A percentile compares a stretch with the other conserved stretches of the same genome.
Evolutionary conservation across 1,140 invertebrate species (phyloP).

Genomic region (Sweltsa coloradensis): DNA sequence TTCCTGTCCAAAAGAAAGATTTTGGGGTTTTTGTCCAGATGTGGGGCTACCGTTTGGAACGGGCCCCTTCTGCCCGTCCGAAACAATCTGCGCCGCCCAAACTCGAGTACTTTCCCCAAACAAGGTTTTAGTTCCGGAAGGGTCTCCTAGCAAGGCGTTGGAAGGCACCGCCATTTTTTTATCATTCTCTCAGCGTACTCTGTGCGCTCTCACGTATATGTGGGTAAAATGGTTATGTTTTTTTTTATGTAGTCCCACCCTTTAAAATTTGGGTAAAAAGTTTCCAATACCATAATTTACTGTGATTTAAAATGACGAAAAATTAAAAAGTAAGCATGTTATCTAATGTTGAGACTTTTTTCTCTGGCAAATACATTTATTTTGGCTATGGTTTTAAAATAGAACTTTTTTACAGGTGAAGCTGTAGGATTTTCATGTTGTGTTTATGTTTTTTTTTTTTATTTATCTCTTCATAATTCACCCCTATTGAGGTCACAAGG

Average conservation of each 20-base stretch:
- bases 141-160: constrained; percentile 72
- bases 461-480: no score
- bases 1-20: no score
- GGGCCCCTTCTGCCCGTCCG: constrained; percentile 56
- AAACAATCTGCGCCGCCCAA: constrained; percentile 50
- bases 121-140: constrained; percentile 78
- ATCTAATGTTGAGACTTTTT: constrained; percentile 1
- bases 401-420: no score
- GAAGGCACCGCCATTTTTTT: constrained; percentile 78
- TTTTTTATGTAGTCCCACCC: no score
- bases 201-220: constrained; percentile 75
- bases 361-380: not conserved
- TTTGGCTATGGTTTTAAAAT: no score
- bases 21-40: constrained; percentile 33
- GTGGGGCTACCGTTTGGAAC: constrained; percentile 47
- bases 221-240: constrained; percentile 68
- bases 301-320: no score
- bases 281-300: no score
- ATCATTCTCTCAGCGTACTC: constrained; percentile 65
- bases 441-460: no score
- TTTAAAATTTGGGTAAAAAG: no score
- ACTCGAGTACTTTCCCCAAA: constrained; percentile 48
- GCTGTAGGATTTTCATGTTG: no score
- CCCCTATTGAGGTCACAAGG: no score
- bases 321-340: not conserved